A percentile compares a stretch with the other conserved stretches of the same genome.
Conservation (phyloP, 2,888 invertebrate genomes). For the Ochropleura plecta region DNA sequence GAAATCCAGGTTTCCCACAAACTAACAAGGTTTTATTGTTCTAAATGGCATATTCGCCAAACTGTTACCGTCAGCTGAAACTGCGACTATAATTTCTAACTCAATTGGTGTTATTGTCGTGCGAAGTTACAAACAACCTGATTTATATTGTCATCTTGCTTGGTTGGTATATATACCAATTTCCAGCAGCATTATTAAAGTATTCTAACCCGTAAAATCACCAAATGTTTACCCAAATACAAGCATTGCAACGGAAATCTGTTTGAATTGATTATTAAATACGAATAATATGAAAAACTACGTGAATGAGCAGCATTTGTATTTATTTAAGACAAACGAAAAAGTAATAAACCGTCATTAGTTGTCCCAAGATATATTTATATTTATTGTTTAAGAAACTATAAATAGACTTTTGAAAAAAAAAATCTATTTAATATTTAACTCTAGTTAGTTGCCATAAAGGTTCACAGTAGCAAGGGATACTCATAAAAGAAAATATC, state of each 20-base stretch:
- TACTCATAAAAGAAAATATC: constrained; percentile 19
- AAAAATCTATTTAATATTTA: not conserved
- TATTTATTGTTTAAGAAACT: not conserved
- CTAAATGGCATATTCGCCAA: constrained; percentile 13
- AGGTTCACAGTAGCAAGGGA: not conserved
- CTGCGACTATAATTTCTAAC: constrained; percentile 37
- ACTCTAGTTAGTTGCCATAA: not conserved
- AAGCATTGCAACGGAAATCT: not conserved
- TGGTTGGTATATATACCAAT: constrained; percentile 19
- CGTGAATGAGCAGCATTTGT: not conserved
- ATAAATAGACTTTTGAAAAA: not conserved
- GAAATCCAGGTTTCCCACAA: constrained; percentile 8
- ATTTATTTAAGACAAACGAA: too few relatives aligned
- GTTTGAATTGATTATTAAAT: not conserved
- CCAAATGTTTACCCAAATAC: not conserved
- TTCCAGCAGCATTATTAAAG: constrained; percentile 10
- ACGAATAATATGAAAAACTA: not conserved
- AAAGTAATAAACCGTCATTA: too few relatives aligned
- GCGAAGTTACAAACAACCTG: constrained; percentile 35
- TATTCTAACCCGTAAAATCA: not conserved
- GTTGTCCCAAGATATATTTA: too few relatives aligned
- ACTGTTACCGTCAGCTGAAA: constrained; percentile 21
- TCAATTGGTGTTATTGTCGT: constrained; percentile 41
- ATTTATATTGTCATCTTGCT: constrained; percentile 31
- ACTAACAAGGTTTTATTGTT: constrained; percentile 33